Base-by-base conservation (phyloP, 2,888 invertebrate genomes). In the Drosophila dives region DNA sequence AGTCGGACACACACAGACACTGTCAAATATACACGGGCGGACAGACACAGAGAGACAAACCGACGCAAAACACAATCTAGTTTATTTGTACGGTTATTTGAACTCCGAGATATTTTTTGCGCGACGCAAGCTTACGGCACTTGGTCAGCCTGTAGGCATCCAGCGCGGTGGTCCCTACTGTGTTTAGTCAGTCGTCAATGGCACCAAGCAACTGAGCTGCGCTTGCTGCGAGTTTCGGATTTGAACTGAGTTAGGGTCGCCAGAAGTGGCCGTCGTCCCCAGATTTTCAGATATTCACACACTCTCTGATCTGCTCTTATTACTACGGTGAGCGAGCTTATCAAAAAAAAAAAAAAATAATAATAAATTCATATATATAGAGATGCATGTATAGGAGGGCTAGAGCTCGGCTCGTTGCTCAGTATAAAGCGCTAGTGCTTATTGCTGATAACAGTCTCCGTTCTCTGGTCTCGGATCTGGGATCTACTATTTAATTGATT, bases 51-150 rank as follows among this genome's bases (percentile, higher is more conserved):
- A 59, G 11, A 56, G 58, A 54, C 42, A 77, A 34, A 68, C 61
- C 48, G 56, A 34, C 38, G 40, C 64, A 80, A 71, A 67, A 71
- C n/a, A 78, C 89, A 85, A 85, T 85, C 86, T 88, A 88, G 86
- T 88, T 88, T 86, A 87, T 66, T 72, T 80, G 55, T 79, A 72
- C 79, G 86, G 75, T 78, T 83, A 83, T 83, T 85, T 88, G 72
- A 84, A 84, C 84, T 86, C 79, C 75, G 82, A 85, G 77, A 68
- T 73, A 69, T 81, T 66, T 84, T 77, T 69, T 69, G 66, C 73
- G 70, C 32, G 59, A 55, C 67, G 70, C 70, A 54, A 71, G 78
- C 78, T 70, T 68, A 65, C 55, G 69, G 73, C 73, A 72, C 64
- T 68, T 62, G 56, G 66, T 59, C 54, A 64, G 55, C 26, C 64